A percentile compares a stretch with the other conserved stretches of the same genome.
Conservation (phyloP, 2,113 vertebrate genomes). For the Prinia subflava region DNA sequence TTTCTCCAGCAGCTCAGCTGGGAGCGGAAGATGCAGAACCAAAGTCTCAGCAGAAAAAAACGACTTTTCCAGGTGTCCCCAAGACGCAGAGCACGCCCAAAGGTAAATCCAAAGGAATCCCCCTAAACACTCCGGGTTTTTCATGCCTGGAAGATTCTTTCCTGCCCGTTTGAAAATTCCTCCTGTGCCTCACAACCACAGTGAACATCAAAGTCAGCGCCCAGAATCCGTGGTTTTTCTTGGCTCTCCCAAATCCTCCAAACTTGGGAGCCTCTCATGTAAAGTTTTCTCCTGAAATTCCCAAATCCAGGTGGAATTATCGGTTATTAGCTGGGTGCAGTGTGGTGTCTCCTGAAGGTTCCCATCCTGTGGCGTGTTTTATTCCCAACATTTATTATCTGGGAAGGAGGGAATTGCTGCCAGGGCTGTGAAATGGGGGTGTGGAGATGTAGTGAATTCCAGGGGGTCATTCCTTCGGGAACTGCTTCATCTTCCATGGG, state of each 20-base stretch:
- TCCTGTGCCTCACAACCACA: rapidly evolving
- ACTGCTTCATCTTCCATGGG: rapidly evolving
- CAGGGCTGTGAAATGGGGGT: background rate
- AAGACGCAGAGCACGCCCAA: background rate
- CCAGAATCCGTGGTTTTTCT: background rate
- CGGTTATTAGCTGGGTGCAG: rapidly evolving
- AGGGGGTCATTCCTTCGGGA: background rate
- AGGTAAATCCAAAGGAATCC: background rate
- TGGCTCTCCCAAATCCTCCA: background rate
- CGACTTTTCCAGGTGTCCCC: background rate
- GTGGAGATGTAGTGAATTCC: background rate
- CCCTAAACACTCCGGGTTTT: rapidly evolving
- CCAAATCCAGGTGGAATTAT: background rate
- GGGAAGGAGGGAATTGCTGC: background rate
- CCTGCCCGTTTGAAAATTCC: rapidly evolving
- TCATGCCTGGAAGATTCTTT: background rate
- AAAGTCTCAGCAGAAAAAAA: slow-evolving; percentile 47
- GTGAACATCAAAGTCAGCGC: rapidly evolving
- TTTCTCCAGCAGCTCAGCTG: slow-evolving; percentile 18
- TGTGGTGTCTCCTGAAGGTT: too few species aligned
- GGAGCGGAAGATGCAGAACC: slow-evolving; percentile 40
- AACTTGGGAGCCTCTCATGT: background rate
- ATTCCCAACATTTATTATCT: background rate
- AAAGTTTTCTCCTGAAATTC: background rate
- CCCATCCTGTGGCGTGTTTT: rapidly evolving